Conservation (phyloP, 23 tunicate species). For the Styela clava region DNA sequence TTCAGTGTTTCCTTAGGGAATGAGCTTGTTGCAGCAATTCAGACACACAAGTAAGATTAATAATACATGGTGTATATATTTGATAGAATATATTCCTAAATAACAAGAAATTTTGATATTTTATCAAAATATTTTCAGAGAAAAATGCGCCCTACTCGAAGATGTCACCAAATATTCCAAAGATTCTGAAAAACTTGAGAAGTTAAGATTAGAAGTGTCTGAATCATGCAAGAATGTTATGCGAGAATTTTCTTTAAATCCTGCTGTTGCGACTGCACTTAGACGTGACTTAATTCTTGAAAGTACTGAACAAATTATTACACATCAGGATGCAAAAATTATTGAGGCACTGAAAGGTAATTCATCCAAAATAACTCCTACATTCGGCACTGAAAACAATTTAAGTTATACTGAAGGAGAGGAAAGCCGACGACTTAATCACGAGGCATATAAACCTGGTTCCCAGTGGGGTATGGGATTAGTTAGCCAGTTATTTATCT, state of each 20-base stretch:
- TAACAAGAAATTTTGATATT: background rate
- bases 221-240: constrained; percentile 70
- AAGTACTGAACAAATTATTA: constrained; percentile 6
- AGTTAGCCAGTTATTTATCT: too few species aligned
- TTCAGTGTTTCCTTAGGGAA: constrained; percentile 59
- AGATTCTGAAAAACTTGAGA: constrained; percentile 14
- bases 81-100: background rate
- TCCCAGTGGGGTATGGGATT: too few species aligned
- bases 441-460: too few species aligned
- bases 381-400: too few species aligned
- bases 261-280: constrained; percentile 46
- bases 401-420: too few species aligned
- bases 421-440: too few species aligned
- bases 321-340: constrained; percentile 27
- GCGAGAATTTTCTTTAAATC: constrained; percentile 53
- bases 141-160: constrained; percentile 3
- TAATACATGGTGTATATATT: background rate
- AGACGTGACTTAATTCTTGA: constrained; percentile 37
- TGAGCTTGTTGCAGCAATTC: constrained; percentile 50
- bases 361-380: too few species aligned
- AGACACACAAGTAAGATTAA: constrained; percentile 54
- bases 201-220: constrained; percentile 29
- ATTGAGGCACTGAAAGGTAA: constrained; percentile 54
- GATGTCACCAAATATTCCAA: constrained; percentile 15
- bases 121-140: too few species aligned